Evolutionary conservation across 2,888 invertebrate genomes (phyloP), one percentile per base, ranked within the genome.

Genomic region (Bombylius discolor): DNA sequence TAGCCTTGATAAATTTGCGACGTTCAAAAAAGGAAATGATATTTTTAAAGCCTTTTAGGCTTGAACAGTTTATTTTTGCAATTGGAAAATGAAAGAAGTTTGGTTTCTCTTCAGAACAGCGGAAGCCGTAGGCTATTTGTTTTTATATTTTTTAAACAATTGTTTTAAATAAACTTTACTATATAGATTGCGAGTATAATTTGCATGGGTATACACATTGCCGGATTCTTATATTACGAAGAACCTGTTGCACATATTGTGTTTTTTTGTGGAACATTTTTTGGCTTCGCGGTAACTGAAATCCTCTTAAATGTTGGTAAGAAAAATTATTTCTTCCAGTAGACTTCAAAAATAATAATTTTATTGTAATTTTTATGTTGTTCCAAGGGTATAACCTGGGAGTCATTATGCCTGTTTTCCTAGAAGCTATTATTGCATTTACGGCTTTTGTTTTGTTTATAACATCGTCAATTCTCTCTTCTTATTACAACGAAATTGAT

Each of bases 241-340:
- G 62, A 67, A 47, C 63, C 64, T 0, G 48, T 65, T 5, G 63
- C 64, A 2, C 66, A 67, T 60, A 57, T 64, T 11, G 60, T 68
- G 47, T 58, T 62, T 5, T 69, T 66, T 56, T 68, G 68, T 53
- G 67, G 66, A 3, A 63, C 66, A 5, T 70, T 65, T 47, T 60
- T 64, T 32, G 64, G 64, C 36, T 69, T 64, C 45, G 61, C 63
- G 5, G 12, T 66, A 5, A 60, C 66, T 11, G 62, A 66, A 9
- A 59, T 65, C 49, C 62, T 67, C n/a, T 66, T 65, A 36, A 63
- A 62, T 9, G 31, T 68, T 8, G 62, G 58, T 53, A 55, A 50
- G 50, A 46, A 12, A 3, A n/a, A 32, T 9, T 32, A 13, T 13
- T 9, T 32, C 12, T 12, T 49, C 5, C 6, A n/a, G 14, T 7